Evolutionary conservation across 2,797 vertebrate genomes (phyloP), one percentile per base, ranked within the genome.

Genomic region (Nannoperca australis): DNA sequence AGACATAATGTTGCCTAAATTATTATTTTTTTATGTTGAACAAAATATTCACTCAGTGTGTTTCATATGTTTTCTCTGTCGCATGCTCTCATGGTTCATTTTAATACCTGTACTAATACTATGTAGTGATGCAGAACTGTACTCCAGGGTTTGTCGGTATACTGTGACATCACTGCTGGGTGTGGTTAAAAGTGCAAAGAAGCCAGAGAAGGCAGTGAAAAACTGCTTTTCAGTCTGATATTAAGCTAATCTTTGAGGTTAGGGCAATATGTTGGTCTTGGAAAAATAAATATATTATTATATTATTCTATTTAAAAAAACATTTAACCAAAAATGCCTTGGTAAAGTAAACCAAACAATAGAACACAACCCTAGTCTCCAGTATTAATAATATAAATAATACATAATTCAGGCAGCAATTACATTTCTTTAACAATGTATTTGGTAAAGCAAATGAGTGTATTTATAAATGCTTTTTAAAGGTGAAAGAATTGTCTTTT

Each of bases 401-500:
- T 34, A 14, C 50, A 50, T 15, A 12, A 22, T 62, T 14, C 14
- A 24, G 10, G 20, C 32, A 70, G 49, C 27, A 50, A 14, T 65
- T 61, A 54, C 20, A 32, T 59, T 34, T 70, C 5, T 68, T 58
- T 3, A 1, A 11, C 2, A 38, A 40, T 40, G 12, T 40, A 40
- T 40, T 40, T 40, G 38, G 10, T 12, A n/a, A 38, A 44, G 27
- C 36, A 50, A 47, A 32, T 47, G n/a, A 38, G 20, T 17, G 24
- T 20, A 24, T 47, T 59, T 20, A 30, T 7, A 38, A 36, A 51
- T 34, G 34, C 45, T 10, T 38, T 38, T 38, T 38, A 0, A 34
- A n/a, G 30, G 58, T 2, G 24, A 34, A 40, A 14, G 2, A 70
- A 34, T 71, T 18, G 10, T 79, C 53, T 58, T 53, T 32, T 59